Base-by-base conservation (phyloP, 2,797 vertebrate species). In the Tokudaia muenninki region DNA sequence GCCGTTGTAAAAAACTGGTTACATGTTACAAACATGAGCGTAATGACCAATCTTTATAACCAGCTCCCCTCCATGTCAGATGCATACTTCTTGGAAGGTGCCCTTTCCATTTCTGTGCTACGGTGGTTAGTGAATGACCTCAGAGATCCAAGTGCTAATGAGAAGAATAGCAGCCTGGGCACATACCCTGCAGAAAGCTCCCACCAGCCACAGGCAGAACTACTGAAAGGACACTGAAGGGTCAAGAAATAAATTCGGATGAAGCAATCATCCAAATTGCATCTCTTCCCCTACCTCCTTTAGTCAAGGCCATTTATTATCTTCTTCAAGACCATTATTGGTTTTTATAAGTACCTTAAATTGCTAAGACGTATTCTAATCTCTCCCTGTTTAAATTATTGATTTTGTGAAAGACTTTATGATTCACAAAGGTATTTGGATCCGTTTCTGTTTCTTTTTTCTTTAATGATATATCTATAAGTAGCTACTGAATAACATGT, bases 151-250 rank as follows among this genome's bases (percentile, higher is more conserved):
- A 93, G 67, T 59, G 87, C 77, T 83, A 94, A 91, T 65, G 94
- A 97, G 95, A 97, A 98, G 89, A 97, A 97, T 37, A 87, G 92
- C 90, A 95, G 98, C 95, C 94, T 67, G 84, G 91, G 75, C 72
- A 84, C 0, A 55, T n/a, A 79, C 93, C 96, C 96, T 59, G 80
- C 96, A 91, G 92, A 97, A 96, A 95, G 91, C 14, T 93, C 97
- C 92, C 75, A 83, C 34, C 14, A 77, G n/a, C 93, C 94, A 92
- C 21, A 97, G 65, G 96, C 90, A 92, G 6, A 92, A 78, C 34
- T 34, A 59, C 24, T 63, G 87, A 95, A 98, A 94, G 70, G 92
- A 63, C 52, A 41, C 59, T 97, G 79, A 44, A 79, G 95, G 67
- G 72, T 47, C 98, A 96, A 90, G 87, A 93, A 90, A 67, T 70